Evolutionary conservation across 2,797 vertebrate species (phyloP).

Genomic region (Pampus argenteus): DNA sequence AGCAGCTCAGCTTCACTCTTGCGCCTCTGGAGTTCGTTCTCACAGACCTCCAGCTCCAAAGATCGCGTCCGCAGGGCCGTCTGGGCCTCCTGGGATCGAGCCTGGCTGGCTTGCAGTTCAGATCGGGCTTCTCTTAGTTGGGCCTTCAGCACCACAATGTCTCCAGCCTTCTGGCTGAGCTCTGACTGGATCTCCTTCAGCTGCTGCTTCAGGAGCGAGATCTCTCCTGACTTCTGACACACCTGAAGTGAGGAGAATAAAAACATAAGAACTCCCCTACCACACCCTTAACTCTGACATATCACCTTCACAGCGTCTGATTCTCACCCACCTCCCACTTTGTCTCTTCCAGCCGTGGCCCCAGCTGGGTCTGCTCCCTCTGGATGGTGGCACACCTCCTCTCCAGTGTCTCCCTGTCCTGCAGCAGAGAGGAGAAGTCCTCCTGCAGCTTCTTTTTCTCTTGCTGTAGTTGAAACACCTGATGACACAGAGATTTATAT

Average conservation of each 20-base stretch:
- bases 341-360: constrained; percentile 95
- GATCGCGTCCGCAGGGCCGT: constrained; percentile 88
- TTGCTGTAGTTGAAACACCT: constrained; percentile 96
- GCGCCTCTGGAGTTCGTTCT: constrained; percentile 95
- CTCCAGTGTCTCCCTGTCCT: constrained; percentile 94
- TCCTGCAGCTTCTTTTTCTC: constrained; percentile 98
- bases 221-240: constrained; percentile 98
- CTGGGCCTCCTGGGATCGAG: constrained; percentile 89
- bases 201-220: constrained; percentile 97
- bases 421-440: constrained; percentile 94
- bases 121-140: constrained; percentile 92
- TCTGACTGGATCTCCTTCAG: constrained; percentile 95
- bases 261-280: constrained; percentile 2
- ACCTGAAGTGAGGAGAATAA: constrained; percentile 81
- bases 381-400: constrained; percentile 93
- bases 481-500: constrained; percentile 16
- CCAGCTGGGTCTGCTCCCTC: constrained; percentile 94
- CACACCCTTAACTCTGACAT: constrained; percentile 2
- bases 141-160: constrained; percentile 92
- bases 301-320: constrained; percentile 6
- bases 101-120: constrained; percentile 91
- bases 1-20: constrained; percentile 95
- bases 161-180: constrained; percentile 91
- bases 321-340: constrained; percentile 93
- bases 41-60: constrained; percentile 95